Base-by-base conservation (phyloP, 2,888 invertebrate genomes). In the Drosophila flavopinicola region DNA sequence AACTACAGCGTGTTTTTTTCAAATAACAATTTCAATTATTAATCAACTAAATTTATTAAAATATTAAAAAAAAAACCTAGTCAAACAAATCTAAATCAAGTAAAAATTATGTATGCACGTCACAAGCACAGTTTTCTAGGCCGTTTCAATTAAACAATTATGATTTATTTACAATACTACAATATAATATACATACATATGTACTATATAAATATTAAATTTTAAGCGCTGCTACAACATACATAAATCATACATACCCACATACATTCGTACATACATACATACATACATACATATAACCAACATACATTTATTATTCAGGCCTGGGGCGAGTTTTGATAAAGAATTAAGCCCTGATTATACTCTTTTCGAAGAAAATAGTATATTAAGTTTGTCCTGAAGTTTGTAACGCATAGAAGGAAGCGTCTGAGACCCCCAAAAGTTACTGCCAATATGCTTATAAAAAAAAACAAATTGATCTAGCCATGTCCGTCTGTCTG, bases 111-210 rank as follows among this genome's bases (percentile, higher is more conserved):
- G 63, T 86, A 75, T 83, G 82, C 82, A 83, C 86, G 82, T 83
- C 85, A 83, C 70, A 77, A 73, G 82, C 82, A 83, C 82, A 86
- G 86, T 84, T 83, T 75, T 61, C 79, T 86, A 86, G 82, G 86
- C 66, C 86, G 80, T 79, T 84, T 67, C 60, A 80, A 83, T 79
- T 79, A 64, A 75, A 75, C 47, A 41, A 65, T 84, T 80, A 79
- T 80, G 66, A 83, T 83, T 86, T 80, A 73, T 86, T 77, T 70
- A 60, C 56, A 58, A 79, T 67, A 76, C 41, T 66, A 64, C 33
- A 44, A 35, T 45, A 59, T 52, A 57, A 41, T n/a, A 27, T 42
- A 42, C 15, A 15, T 17, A 15, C 42, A 56, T 51, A 51, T 70
- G 56, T 85, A 64, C 61, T 82, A 71, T 78, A 71, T 78, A 75